These are phyloP conservation scores for Sanderia malayensis DNA, from an alignment of 30 jellyfish, hydroid and myxozoan genomes.

Conservation along the genomic window DNA sequence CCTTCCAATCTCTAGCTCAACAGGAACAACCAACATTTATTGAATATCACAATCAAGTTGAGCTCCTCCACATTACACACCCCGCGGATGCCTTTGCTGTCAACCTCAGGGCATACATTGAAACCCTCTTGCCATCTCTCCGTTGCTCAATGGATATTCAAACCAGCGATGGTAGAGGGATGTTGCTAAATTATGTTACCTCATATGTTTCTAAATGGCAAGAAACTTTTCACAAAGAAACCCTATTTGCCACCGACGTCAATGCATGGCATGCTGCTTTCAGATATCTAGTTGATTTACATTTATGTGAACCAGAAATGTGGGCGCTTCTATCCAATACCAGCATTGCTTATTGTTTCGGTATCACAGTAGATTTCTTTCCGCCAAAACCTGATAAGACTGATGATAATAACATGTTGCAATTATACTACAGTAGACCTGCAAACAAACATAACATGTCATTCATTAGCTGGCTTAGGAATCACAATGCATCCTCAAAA, in stretches of 20 bases:
- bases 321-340: too few species aligned
- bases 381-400: too few species aligned
- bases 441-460: neutral
- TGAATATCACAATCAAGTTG: neutral
- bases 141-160: conserved; percentile 23
- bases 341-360: too few species aligned
- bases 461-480: neutral
- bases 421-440: neutral
- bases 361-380: too few species aligned
- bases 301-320: conserved; percentile 35
- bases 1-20: neutral
- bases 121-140: conserved; percentile 1
- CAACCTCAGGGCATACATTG: neutral
- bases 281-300: neutral
- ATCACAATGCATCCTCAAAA: too few species aligned
- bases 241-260: neutral
- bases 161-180: conserved; percentile 16
- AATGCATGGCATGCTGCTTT: conserved; percentile 16
- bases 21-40: neutral
- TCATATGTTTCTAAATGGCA: conserved; percentile 32
- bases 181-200: conserved; percentile 27
- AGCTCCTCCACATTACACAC: neutral
- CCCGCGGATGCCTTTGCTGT: neutral
- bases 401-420: neutral
- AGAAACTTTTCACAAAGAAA: conserved; percentile 10